phyloP scores from a whole-genome alignment of 2,888 invertebrate species.

The Danaus chrysippus region DNA sequence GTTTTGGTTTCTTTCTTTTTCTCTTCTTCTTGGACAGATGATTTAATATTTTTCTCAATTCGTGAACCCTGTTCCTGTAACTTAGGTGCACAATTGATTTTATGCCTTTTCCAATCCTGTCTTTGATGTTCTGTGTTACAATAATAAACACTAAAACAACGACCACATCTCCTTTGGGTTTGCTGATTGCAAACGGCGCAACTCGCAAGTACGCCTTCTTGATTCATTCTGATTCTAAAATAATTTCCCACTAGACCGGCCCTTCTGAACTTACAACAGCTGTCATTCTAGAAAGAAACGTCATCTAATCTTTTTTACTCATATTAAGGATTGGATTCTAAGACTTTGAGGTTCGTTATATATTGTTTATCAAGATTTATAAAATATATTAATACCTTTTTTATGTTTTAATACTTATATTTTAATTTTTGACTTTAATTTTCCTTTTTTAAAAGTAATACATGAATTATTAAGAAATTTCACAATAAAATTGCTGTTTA shows the following conservation, averaged over 20 bases:
- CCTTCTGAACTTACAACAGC: slow-evolving; percentile 36
- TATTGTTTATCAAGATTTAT: neutral
- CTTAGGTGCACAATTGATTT: slow-evolving; percentile 77
- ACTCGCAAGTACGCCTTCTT: slow-evolving; percentile 63
- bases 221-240: slow-evolving; percentile 77
- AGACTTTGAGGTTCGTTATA: neutral
- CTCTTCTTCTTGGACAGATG: slow-evolving; percentile 44
- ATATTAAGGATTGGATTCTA: slow-evolving; percentile 10
- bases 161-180: slow-evolving; percentile 84
- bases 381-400: too few species aligned
- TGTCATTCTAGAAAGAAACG: slow-evolving; percentile 20
- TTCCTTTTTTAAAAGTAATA: too few species aligned
- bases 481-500: too few species aligned
- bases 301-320: slow-evolving; percentile 7
- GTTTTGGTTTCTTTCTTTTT: slow-evolving; percentile 46
- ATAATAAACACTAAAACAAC: slow-evolving; percentile 86
- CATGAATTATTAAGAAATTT: too few species aligned
- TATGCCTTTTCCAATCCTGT: slow-evolving; percentile 88
- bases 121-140: slow-evolving; percentile 90
- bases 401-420: too few species aligned
- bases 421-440: too few species aligned
- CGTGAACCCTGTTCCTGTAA: slow-evolving; percentile 56
- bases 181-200: slow-evolving; percentile 82
- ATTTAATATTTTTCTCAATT: slow-evolving; percentile 49
- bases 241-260: slow-evolving; percentile 53